These are phyloP conservation scores for Blera fallax DNA, from an alignment of 2,888 invertebrate species.

Conservation along the genomic window DNA sequence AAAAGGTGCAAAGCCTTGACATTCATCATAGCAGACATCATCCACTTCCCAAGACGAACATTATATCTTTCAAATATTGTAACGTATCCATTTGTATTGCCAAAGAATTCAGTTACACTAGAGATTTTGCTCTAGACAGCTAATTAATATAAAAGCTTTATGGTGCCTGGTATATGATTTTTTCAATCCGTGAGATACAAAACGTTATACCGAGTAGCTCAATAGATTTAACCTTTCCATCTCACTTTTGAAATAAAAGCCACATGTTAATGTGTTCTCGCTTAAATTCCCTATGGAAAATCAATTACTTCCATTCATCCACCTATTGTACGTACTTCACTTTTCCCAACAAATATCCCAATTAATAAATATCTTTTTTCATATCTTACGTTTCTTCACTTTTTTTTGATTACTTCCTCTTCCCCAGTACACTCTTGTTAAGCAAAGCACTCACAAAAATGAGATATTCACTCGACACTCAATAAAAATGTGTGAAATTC, in stretches of 20 bases:
- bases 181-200: neutral
- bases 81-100: too few species aligned
- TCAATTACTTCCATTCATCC: neutral
- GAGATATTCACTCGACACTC: slow-evolving; percentile 16
- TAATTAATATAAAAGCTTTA: too few species aligned
- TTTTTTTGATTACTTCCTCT: neutral
- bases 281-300: neutral
- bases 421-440: neutral
- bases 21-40: too few species aligned
- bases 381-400: neutral
- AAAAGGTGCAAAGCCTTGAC: too few species aligned
- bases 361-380: neutral
- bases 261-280: neutral
- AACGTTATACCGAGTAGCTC: neutral
- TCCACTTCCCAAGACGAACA: too few species aligned
- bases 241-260: neutral
- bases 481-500: slow-evolving; percentile 20
- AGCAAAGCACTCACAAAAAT: slow-evolving; percentile 48
- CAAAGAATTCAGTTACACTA: too few species aligned
- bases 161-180: neutral
- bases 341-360: neutral
- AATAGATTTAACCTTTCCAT: neutral
- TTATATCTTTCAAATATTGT: too few species aligned
- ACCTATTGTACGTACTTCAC: neutral
- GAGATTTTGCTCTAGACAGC: too few species aligned